Conservation (phyloP, 1,140 invertebrate genomes). For the Asbolus verrucosus region DNA sequence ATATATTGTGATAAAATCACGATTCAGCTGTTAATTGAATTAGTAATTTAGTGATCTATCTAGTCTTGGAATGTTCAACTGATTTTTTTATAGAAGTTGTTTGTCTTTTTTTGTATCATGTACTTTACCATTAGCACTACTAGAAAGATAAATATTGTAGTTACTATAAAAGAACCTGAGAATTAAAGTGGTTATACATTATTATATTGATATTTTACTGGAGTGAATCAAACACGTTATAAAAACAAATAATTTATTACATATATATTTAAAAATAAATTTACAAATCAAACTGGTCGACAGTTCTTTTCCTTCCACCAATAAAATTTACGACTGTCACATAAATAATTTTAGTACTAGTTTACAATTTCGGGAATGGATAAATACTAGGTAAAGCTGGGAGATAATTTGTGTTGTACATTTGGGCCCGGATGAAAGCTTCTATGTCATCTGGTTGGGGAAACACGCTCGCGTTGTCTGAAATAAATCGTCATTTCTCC, state of each 20-base stretch:
- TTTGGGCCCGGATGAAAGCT: slow-evolving; percentile 83
- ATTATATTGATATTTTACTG: slow-evolving; percentile 4
- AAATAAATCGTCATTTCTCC: slow-evolving; percentile 54
- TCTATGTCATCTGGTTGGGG: slow-evolving; percentile 82
- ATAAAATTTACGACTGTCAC: neutral
- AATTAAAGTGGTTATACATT: slow-evolving; percentile 16
- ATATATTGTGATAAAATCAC: slow-evolving; percentile 8
- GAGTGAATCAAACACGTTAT: slow-evolving; percentile 16
- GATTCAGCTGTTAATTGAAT: slow-evolving; percentile 17
- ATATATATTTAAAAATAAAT: slow-evolving; percentile 34
- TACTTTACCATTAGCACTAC: slow-evolving; percentile 13
- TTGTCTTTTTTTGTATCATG: slow-evolving; percentile 20
- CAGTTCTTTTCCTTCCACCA: slow-evolving; percentile 19
- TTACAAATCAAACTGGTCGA: slow-evolving; percentile 31
- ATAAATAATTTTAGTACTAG: slow-evolving; percentile 3
- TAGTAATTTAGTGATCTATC: slow-evolving; percentile 21
- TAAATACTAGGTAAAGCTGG: slow-evolving; percentile 77
- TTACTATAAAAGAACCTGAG: slow-evolving; percentile 14
- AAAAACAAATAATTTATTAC: slow-evolving; percentile 34
- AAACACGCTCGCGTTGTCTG: slow-evolving; percentile 80
- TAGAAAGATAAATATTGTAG: slow-evolving; percentile 13
- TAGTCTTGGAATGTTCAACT: slow-evolving; percentile 45
- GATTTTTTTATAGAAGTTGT: slow-evolving; percentile 23
- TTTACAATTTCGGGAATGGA: slow-evolving; percentile 71
- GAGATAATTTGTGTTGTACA: slow-evolving; percentile 81